Evolutionary conservation across 2,797 vertebrate species (phyloP), one percentile per base, ranked within the genome.

Genomic region (Platyrinchus mystaceus): DNA sequence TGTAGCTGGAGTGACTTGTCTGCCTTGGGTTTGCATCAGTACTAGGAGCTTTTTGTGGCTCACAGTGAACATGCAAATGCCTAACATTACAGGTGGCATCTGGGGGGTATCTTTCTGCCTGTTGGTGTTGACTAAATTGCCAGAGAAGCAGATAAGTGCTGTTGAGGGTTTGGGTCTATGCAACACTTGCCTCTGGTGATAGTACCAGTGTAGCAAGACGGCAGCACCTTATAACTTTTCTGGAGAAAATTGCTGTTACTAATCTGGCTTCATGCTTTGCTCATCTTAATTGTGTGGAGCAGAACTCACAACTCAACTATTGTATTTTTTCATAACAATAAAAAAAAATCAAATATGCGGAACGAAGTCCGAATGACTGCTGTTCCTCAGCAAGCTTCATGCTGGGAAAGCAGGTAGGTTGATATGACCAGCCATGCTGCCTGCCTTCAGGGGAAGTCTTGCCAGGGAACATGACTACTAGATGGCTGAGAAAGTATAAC

Each of bases 391-490:
- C 36, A 32, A 46, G 7, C 17, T 73, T 75, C 21, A 6, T 1
- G 6, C 46, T 41, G 32, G 63, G n/a, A 32, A 36, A 8, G 12
- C 10, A 7, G 22, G 24, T 41, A 30, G 32, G 13, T 16, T 52
- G 77, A 20, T 59, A 18, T 0, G 8, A 69, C 17, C 3, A 60
- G 32, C 26, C 21, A 0, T 13, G 32, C 39, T 92, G 52, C 17
- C n/a, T 37, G 22, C 21, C 21, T 69, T 78, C 26, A 59, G 37
- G 34, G 22, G 5, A 39, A 20, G 15, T 22, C 73, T 88, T 2
- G 0, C 24, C 2, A 3, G 28, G 34, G 16, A 44, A 30, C 1
- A 3, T 9, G 27, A 28, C 36, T 22, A 26, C 36, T 84, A 44
- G 23, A 13, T 67, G 68, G 30, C 32, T 70, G 47, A 75, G 49